Evolutionary conservation across 2,797 vertebrate genomes (phyloP).

Genomic region (Sternarchorhynchus goeldii): DNA sequence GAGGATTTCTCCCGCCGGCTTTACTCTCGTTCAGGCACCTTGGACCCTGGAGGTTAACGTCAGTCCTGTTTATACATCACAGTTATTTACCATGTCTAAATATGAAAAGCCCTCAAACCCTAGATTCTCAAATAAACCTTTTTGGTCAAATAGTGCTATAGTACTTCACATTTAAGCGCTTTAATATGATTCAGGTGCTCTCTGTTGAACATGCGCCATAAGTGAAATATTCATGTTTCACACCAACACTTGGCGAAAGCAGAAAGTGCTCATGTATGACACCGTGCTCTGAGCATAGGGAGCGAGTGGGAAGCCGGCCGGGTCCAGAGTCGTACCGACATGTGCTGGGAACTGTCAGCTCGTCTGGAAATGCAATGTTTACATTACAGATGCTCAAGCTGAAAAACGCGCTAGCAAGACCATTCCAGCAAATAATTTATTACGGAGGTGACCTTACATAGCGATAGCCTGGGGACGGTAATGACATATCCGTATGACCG

Average conservation of each 20-base stretch:
- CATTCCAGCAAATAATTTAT: slow-evolving; percentile 65
- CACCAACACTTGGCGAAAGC: neutral
- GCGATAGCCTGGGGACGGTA: slow-evolving; percentile 57
- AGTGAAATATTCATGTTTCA: neutral
- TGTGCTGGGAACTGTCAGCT: slow-evolving; percentile 36
- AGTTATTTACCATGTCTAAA: too few species aligned
- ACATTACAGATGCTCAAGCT: slow-evolving; percentile 53
- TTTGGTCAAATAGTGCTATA: too few species aligned
- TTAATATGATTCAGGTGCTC: too few species aligned
- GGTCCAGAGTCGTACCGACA: neutral
- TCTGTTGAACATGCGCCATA: too few species aligned
- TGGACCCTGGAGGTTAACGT: too few species aligned
- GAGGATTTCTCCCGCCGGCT: too few species aligned
- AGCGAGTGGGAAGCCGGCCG: neutral
- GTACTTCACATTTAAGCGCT: too few species aligned
- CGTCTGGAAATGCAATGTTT: slow-evolving; percentile 71
- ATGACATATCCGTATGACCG: slow-evolving; percentile 57
- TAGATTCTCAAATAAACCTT: too few species aligned
- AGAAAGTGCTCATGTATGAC: too few species aligned
- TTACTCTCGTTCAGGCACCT: too few species aligned
- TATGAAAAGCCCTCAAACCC: too few species aligned
- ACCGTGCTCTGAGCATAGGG: neutral
- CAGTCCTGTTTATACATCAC: too few species aligned
- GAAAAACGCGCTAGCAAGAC: slow-evolving; percentile 59
- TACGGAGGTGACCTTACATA: slow-evolving; percentile 60